These are phyloP conservation scores for Erinaceus europaeus DNA, from an alignment of 2,113 vertebrate species.

Conservation along the genomic window DNA sequence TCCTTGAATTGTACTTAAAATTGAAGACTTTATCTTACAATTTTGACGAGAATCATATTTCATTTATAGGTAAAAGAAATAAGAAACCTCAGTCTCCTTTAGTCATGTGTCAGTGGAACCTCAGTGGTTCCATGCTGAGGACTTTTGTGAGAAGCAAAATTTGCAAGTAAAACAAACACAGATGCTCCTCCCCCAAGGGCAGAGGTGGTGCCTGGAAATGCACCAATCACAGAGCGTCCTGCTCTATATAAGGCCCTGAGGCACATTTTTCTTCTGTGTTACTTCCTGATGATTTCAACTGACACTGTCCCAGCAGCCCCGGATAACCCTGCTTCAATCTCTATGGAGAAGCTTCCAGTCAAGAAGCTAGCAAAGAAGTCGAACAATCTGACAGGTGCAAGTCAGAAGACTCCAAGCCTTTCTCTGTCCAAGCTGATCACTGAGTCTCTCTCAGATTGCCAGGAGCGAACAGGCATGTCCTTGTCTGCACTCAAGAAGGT, in stretches of 20 bases:
- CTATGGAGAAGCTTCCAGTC: fast-evolving
- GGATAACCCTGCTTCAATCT: fast-evolving
- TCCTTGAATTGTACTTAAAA: not conserved
- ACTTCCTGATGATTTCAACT: fast-evolving
- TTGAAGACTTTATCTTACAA: not conserved
- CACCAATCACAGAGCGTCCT: conserved; percentile 72
- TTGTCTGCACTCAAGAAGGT: conserved; percentile 85
- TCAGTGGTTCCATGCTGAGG: fast-evolving
- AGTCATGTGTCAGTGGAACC: not conserved
- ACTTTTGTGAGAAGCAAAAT: not conserved
- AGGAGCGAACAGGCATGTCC: conserved; percentile 75
- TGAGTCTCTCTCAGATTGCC: conserved; percentile 56
- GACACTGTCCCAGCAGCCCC: fast-evolving
- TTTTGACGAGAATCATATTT: not conserved
- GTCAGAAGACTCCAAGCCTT: conserved; percentile 54
- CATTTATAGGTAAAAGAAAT: not conserved
- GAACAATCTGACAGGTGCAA: fast-evolving
- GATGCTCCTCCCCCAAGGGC: not conserved
- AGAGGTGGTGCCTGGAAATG: not conserved
- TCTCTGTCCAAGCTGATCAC: conserved; percentile 83
- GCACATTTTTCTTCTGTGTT: fast-evolving
- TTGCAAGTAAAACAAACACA: conserved; percentile 71
- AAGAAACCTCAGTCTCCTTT: not conserved
- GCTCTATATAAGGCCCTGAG: conserved; percentile 59
- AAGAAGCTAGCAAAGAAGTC: conserved; percentile 17